Evolutionary conservation across 2,113 vertebrate species (phyloP).

Genomic region (Mesoclemmys tuberculata): DNA sequence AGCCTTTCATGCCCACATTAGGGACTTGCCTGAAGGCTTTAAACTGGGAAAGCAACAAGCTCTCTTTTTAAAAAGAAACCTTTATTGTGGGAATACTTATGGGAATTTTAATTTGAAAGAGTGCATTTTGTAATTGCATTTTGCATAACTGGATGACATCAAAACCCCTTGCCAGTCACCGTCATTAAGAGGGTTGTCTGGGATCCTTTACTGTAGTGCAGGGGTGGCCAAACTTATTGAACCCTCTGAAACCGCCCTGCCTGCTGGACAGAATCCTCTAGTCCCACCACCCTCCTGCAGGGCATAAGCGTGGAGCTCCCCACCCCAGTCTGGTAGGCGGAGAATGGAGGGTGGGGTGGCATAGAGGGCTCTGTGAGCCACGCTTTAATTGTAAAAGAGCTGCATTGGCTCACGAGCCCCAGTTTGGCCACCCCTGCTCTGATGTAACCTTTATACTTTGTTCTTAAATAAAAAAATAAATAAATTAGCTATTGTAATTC

Average conservation of each 20-base stretch:
- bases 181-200: background rate
- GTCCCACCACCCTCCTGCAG: too few species aligned
- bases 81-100: background rate
- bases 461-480: background rate
- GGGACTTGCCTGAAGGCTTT: constrained; percentile 7
- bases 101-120: background rate
- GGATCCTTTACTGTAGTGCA: background rate
- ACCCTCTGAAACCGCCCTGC: too few species aligned
- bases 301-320: too few species aligned
- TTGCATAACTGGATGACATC: background rate
- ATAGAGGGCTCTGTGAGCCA: too few species aligned
- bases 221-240: too few species aligned
- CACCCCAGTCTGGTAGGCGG: too few species aligned
- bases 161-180: background rate
- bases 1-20: background rate
- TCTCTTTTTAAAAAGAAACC: background rate
- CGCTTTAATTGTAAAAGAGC: too few species aligned
- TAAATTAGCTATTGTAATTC: background rate
- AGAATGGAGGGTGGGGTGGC: too few species aligned
- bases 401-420: too few species aligned
- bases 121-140: background rate
- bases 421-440: too few species aligned
- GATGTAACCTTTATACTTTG: background rate
- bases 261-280: too few species aligned
- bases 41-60: background rate